Conservation (phyloP, 2,888 invertebrate species). For the Eurytoma adleriae region DNA sequence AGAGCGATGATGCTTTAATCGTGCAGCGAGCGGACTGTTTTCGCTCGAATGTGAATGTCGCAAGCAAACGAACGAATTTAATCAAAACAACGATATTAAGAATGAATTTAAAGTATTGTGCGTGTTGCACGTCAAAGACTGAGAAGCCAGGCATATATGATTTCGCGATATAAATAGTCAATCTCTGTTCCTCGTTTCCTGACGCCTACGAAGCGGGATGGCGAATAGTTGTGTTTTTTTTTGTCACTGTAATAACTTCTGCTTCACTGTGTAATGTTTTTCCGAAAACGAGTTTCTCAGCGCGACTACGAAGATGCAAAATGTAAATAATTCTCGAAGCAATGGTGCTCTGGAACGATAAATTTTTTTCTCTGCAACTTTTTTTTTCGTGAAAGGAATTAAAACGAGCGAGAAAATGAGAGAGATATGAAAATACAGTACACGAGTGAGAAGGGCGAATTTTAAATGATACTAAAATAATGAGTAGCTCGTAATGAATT, state of each 20-base stretch:
- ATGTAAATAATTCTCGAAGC: constrained; percentile 51
- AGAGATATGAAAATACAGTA: constrained; percentile 12
- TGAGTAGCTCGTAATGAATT: constrained; percentile 36
- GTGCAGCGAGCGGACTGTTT: too few relatives aligned
- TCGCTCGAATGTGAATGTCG: not conserved
- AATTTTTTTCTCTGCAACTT: constrained; percentile 6
- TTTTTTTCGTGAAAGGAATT: not conserved
- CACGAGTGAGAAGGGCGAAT: constrained; percentile 23
- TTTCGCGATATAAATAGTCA: constrained; percentile 74
- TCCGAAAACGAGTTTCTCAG: constrained; percentile 50
- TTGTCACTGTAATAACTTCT: constrained; percentile 58
- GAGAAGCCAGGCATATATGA: constrained; percentile 70
- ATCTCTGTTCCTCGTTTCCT: constrained; percentile 74
- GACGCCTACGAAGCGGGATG: constrained; percentile 63
- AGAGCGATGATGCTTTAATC: too few relatives aligned
- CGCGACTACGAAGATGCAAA: constrained; percentile 23
- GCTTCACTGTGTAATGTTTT: constrained; percentile 60
- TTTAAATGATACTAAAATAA: constrained; percentile 14
- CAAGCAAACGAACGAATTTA: constrained; percentile 10
- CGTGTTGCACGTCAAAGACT: constrained; percentile 63
- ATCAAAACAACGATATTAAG: constrained; percentile 1
- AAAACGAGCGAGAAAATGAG: not conserved
- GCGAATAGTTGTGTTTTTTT: constrained; percentile 57
- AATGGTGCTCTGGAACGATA: constrained; percentile 54
- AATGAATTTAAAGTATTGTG: constrained; percentile 37